phyloP scores from a whole-genome alignment of 2,113 vertebrate genomes.

The Onychostruthus taczanowskii region DNA sequence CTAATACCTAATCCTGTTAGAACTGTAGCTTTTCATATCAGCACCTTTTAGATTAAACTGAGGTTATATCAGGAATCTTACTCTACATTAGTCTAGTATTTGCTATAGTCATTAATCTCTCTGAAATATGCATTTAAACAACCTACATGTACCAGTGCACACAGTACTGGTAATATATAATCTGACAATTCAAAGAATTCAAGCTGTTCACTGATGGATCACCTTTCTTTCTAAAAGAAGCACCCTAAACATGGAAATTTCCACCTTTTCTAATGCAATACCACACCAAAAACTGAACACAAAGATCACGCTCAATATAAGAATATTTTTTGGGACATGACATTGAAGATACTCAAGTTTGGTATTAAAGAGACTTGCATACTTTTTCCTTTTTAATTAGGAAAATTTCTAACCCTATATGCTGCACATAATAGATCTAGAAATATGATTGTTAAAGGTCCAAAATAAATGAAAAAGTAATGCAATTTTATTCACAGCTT shows the following conservation, averaged over 20 bases:
- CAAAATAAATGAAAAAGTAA: background rate
- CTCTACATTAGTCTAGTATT: background rate
- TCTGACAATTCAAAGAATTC: background rate
- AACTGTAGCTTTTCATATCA: background rate
- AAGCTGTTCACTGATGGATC: background rate
- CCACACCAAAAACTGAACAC: background rate
- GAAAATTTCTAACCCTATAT: background rate
- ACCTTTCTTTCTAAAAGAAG: background rate
- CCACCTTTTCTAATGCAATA: background rate
- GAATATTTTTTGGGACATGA: background rate
- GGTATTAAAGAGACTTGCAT: background rate
- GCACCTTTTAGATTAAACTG: background rate
- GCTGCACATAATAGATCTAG: background rate
- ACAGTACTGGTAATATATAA: background rate
- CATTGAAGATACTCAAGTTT: background rate
- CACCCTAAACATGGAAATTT: background rate
- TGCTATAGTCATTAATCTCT: background rate
- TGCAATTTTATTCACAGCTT: background rate
- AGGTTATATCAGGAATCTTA: background rate
- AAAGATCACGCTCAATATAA: background rate
- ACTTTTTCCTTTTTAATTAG: background rate
- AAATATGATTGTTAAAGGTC: background rate
- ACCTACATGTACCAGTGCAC: background rate
- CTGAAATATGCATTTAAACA: background rate
- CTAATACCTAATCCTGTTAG: background rate